These are phyloP conservation scores for Anarrhichthys ocellatus DNA, from an alignment of 2,113 vertebrate genomes.

Conservation along the genomic window DNA sequence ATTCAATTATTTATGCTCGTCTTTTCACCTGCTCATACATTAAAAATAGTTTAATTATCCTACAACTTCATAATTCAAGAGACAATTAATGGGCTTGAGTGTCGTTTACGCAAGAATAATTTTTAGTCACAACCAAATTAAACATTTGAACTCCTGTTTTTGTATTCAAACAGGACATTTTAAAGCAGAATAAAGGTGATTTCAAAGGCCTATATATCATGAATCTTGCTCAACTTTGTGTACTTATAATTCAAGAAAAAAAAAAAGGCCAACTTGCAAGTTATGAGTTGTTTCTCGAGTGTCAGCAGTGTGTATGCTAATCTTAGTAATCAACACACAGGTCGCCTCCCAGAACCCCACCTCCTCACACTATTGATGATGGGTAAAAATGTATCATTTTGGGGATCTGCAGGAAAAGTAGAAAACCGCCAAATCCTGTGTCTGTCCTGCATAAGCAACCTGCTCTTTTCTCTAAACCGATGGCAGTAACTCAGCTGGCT, in stretches of 20 bases:
- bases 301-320: constrained; percentile 74
- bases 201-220: constrained; percentile 23
- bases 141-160: not conserved
- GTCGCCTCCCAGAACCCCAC: constrained; percentile 55
- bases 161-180: not conserved
- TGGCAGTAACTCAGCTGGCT: constrained; percentile 20
- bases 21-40: not conserved
- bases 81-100: not conserved
- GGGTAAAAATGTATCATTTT: constrained; percentile 51
- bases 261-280: constrained; percentile 59
- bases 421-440: constrained; percentile 1
- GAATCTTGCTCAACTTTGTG: constrained; percentile 35
- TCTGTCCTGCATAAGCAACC: constrained; percentile 41
- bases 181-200: not conserved
- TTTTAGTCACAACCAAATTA: not conserved
- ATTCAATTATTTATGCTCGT: not conserved
- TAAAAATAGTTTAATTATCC: not conserved
- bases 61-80: not conserved
- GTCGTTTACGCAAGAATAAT: constrained; percentile 4
- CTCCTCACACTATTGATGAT: constrained; percentile 58
- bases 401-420: constrained; percentile 25
- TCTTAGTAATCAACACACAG: constrained; percentile 71
- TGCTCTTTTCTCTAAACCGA: constrained; percentile 35
- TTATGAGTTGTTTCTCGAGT: constrained; percentile 56
- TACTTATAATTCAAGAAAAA: constrained; percentile 51